Evolutionary conservation across 1,140 invertebrate species (phyloP).

Genomic region (Hesperophylax magnus): DNA sequence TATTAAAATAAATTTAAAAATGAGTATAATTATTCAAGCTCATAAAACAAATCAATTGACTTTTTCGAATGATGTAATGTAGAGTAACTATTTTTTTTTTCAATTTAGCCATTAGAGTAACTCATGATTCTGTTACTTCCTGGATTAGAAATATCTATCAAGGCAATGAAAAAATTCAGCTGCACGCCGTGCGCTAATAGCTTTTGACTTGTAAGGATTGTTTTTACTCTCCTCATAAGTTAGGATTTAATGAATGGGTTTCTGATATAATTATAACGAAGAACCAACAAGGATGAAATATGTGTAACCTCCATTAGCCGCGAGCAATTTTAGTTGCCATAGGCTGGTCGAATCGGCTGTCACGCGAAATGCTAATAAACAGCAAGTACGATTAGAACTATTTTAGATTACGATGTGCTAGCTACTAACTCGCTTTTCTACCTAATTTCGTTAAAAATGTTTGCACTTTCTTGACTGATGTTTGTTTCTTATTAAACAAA

Average conservation of each 20-base stretch:
- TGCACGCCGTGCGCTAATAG: background rate
- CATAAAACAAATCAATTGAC: constrained; percentile 9
- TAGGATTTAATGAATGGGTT: background rate
- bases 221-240: background rate
- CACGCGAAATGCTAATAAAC: too few species aligned
- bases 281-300: too few species aligned
- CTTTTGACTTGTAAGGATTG: background rate
- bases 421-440: too few species aligned
- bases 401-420: too few species aligned
- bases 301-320: too few species aligned
- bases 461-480: too few species aligned
- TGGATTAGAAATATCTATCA: background rate
- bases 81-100: background rate
- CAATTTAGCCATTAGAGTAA: background rate
- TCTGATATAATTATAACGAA: background rate
- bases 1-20: background rate
- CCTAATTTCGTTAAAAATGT: too few species aligned
- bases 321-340: too few species aligned
- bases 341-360: too few species aligned
- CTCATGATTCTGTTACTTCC: constrained; percentile 8
- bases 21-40: background rate
- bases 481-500: too few species aligned
- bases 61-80: constrained; percentile 1
- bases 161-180: background rate
- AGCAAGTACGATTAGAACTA: too few species aligned